These are phyloP conservation scores for Stichopus chloronotus DNA, from an alignment of 35 echinoderm and acorn worm genomes.

Conservation along the genomic window DNA sequence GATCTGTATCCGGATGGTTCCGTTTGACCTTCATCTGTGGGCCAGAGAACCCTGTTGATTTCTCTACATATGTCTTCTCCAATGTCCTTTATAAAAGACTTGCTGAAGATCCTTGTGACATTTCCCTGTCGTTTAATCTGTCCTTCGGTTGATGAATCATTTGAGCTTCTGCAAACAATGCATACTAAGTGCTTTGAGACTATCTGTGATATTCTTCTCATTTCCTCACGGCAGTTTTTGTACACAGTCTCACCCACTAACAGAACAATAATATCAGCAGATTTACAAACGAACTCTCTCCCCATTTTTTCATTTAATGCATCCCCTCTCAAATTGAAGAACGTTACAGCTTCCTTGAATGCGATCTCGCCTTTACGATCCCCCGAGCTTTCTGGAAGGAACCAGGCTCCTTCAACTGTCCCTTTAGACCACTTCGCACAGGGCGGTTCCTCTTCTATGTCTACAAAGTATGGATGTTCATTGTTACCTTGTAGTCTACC, in stretches of 20 bases:
- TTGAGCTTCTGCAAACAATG: not conserved
- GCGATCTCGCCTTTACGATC: not conserved
- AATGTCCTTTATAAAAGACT: not conserved
- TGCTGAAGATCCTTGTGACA: slow-evolving; percentile 13
- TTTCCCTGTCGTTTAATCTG: slow-evolving; percentile 22
- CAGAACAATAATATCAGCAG: slow-evolving; percentile 13
- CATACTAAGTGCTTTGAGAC: not conserved
- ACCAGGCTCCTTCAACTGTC: slow-evolving; percentile 37
- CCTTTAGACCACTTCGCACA: slow-evolving; percentile 42
- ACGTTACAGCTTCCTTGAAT: not conserved
- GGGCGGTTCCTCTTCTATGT: slow-evolving; percentile 2
- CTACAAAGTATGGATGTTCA: slow-evolving; percentile 44
- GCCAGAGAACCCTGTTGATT: slow-evolving; percentile 7
- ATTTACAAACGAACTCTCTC: not conserved
- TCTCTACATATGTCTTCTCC: slow-evolving; percentile 10
- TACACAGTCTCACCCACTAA: not conserved
- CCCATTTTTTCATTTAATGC: not conserved
- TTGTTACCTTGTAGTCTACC: slow-evolving; percentile 44
- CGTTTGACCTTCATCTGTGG: not conserved
- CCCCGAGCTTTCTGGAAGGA: not conserved
- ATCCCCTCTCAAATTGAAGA: slow-evolving; percentile 40
- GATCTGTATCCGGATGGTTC: not conserved
- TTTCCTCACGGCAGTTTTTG: not conserved
- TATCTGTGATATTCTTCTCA: not conserved
- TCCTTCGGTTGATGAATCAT: not conserved